phyloP scores from a whole-genome alignment of 2,888 invertebrate species.

The Spodoptera picta region DNA sequence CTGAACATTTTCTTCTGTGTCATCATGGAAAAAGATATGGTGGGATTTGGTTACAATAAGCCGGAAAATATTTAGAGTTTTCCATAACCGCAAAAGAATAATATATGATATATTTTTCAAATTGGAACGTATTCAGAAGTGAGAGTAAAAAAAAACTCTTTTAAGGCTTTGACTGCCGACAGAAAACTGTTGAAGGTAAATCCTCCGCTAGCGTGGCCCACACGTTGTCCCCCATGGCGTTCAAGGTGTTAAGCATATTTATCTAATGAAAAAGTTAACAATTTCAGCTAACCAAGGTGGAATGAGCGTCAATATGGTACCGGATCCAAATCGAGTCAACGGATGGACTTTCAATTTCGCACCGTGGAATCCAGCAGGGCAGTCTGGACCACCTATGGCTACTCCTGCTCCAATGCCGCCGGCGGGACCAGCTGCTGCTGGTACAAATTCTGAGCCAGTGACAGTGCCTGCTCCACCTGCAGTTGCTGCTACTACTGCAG shows the following conservation, averaged over 20 bases:
- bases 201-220: too few relatives aligned
- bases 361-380: conserved; percentile 47
- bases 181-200: too few relatives aligned
- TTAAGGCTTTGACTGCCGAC: too few relatives aligned
- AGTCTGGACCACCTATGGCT: conserved; percentile 8
- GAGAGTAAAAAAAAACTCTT: too few relatives aligned
- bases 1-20: background rate
- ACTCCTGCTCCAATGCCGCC: conserved; percentile 13
- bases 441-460: conserved; percentile 11
- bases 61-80: too few relatives aligned
- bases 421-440: background rate
- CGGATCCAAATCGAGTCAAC: background rate
- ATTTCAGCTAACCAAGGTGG: conserved; percentile 69
- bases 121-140: too few relatives aligned
- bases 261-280: background rate
- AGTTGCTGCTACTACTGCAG: conserved; percentile 14
- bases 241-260: background rate
- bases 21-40: too few relatives aligned
- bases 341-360: conserved; percentile 52
- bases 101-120: too few relatives aligned
- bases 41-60: too few relatives aligned
- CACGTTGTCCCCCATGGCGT: too few relatives aligned
- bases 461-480: conserved; percentile 2
- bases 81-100: too few relatives aligned
- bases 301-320: conserved; percentile 61